A percentile compares a stretch with the other conserved stretches of the same genome.
These are phyloP conservation scores for Galendromus occidentalis DNA, from an alignment of 1,140 invertebrate species.

Conservation along the genomic window DNA sequence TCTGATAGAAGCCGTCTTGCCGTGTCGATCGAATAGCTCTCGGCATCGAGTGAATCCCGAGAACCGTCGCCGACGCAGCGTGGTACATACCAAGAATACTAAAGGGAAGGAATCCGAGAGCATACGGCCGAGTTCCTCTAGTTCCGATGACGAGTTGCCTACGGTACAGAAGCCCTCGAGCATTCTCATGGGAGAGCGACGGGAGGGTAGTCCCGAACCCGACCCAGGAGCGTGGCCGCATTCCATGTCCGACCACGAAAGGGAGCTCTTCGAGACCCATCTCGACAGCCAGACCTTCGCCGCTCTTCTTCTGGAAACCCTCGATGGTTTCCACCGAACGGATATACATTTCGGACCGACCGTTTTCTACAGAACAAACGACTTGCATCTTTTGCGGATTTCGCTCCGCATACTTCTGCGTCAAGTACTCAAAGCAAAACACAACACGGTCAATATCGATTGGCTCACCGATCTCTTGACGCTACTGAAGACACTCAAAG, in stretches of 20 bases:
- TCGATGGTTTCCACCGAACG: background rate
- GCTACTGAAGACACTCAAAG: background rate
- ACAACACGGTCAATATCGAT: background rate
- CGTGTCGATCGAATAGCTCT: background rate
- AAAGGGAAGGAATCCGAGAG: background rate
- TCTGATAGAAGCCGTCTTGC: background rate
- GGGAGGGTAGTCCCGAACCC: background rate
- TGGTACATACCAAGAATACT: background rate
- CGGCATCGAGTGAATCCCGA: background rate
- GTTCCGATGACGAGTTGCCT: slow-evolving; percentile 1
- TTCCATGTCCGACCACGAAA: background rate
- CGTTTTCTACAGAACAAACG: background rate
- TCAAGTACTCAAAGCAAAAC: background rate
- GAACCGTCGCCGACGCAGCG: background rate
- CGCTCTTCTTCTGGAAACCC: background rate
- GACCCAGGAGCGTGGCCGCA: too few species aligned
- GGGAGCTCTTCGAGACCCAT: background rate
- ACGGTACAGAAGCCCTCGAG: background rate
- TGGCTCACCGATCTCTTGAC: background rate
- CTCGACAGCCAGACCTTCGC: background rate
- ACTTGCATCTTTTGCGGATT: background rate
- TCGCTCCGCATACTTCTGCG: background rate
- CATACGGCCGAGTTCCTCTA: background rate
- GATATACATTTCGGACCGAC: background rate
- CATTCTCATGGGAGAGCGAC: background rate